A percentile compares a stretch with the other conserved stretches of the same genome.
These are phyloP conservation scores for Bothrops jararaca DNA, from an alignment of 2,113 vertebrate species.

Conservation along the genomic window DNA sequence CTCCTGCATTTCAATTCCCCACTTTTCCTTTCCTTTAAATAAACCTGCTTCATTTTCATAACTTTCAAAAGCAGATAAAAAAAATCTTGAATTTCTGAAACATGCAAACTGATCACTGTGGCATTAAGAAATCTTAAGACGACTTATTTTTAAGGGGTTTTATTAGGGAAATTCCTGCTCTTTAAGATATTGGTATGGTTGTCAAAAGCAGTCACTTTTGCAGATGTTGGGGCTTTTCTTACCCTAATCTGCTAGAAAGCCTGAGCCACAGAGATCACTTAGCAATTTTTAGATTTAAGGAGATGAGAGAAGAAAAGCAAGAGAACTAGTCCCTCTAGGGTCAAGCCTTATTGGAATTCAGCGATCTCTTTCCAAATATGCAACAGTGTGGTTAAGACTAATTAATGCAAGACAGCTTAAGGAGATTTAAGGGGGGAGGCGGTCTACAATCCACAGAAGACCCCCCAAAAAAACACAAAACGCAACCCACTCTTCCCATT, in stretches of 20 bases:
- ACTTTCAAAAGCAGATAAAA: constrained; percentile 72
- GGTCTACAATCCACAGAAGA: constrained; percentile 11
- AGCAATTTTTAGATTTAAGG: constrained; percentile 76
- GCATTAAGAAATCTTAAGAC: constrained; percentile 75
- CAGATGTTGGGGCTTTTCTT: constrained; percentile 75
- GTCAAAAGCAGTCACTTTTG: constrained; percentile 76
- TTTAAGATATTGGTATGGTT: constrained; percentile 73
- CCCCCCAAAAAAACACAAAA: neutral
- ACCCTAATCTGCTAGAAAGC: constrained; percentile 76
- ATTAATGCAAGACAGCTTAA: constrained; percentile 69
- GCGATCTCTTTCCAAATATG: constrained; percentile 62
- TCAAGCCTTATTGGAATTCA: constrained; percentile 72
- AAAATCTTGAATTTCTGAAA: constrained; percentile 73
- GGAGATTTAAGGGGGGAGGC: constrained; percentile 53
- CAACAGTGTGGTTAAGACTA: constrained; percentile 67
- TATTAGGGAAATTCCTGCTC: constrained; percentile 75
- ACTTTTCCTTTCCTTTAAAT: constrained; percentile 57
- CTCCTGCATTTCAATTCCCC: constrained; percentile 64
- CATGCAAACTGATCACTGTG: constrained; percentile 73
- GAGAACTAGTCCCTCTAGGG: constrained; percentile 66
- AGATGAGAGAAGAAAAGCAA: constrained; percentile 73
- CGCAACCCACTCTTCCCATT: neutral
- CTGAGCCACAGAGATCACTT: constrained; percentile 75
- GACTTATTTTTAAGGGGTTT: constrained; percentile 74
- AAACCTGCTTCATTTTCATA: constrained; percentile 69